Conservation (phyloP, 64 coral and sea anemone genomes). For the Actinia equina region DNA sequence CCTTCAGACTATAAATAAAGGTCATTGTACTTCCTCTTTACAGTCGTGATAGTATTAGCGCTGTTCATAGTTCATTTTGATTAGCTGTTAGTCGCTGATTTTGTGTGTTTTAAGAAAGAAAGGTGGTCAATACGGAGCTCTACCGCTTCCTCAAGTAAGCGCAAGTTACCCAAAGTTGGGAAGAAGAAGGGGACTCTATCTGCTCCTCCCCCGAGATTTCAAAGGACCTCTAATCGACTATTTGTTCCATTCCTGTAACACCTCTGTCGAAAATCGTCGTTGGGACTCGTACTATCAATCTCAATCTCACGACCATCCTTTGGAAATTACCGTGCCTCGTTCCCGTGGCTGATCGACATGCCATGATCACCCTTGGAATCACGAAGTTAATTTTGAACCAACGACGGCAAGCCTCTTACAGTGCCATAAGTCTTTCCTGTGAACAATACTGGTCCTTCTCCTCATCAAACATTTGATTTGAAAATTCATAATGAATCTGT, state of each 20-base stretch:
- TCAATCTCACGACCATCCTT: no score
- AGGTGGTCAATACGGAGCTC: background rate
- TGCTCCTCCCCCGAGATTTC: background rate
- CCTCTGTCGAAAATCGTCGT: background rate
- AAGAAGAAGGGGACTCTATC: background rate
- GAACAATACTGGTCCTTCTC: no score
- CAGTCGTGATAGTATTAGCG: background rate
- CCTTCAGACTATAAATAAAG: constrained; percentile 10
- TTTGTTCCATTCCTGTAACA: constrained; percentile 8
- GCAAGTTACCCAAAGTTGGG: background rate
- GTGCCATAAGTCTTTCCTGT: no score
- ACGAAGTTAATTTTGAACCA: no score
- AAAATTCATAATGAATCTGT: no score
- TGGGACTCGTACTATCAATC: no score
- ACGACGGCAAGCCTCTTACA: no score
- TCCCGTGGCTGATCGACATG: no score
- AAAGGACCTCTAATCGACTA: background rate
- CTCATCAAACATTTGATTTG: no score
- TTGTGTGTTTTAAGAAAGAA: background rate
- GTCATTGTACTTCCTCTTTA: background rate
- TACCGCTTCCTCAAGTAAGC: background rate
- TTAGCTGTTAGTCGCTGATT: no score
- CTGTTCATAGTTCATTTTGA: background rate
- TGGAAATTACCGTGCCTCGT: no score
- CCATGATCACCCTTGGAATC: no score